Base-by-base conservation (phyloP, 2,113 vertebrate genomes). In the Scatophagus argus region DNA sequence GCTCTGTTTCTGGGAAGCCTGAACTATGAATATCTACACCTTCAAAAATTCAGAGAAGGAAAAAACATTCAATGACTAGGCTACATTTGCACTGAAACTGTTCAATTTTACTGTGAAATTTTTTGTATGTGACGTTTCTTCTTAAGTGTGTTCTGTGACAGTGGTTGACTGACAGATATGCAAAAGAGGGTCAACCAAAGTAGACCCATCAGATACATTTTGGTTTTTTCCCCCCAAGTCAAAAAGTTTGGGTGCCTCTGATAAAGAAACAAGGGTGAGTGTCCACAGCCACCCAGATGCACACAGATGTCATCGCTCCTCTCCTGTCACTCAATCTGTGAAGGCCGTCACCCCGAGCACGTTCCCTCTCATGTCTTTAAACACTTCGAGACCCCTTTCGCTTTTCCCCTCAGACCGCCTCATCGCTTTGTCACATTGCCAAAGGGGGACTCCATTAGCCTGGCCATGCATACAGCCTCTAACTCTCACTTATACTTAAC, bases 401-500 rank as follows among this genome's bases (percentile, higher is more conserved):
- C 95, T 96, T 96, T 88, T 94, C 95, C 1, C 92, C 92, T 94
- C 93, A 95, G 94, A 97, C 95, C 94, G 94, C 95, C 96, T 96
- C 96, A 96, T 96, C 94, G 95, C 94, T 96, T 95, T 97, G 96
- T 97, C 97, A 96, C 94, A 94, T 94, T 93, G 94, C 96, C 96
- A 95, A 96, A 96, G 96, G 96, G 96, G 96, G 95, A 96, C 96
- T 96, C 96, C 95, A 97, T 97, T 97, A 96, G 95, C 94, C 96
- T 93, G 83, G 94, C 95, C 94, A 93, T 94, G 92, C 95, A 94
- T 93, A 69, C 93, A 94, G 95, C 93, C 93, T 93, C 93, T 94
- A 94, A 93, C 95, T 95, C 95, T 93, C 95, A 95, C 73, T 76
- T 74, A 83, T 61, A 81, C 85, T 72, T 77, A 77, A 59, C 72